Base-by-base conservation (phyloP, 1,140 invertebrate genomes). In the Cherax quadricarinatus region DNA sequence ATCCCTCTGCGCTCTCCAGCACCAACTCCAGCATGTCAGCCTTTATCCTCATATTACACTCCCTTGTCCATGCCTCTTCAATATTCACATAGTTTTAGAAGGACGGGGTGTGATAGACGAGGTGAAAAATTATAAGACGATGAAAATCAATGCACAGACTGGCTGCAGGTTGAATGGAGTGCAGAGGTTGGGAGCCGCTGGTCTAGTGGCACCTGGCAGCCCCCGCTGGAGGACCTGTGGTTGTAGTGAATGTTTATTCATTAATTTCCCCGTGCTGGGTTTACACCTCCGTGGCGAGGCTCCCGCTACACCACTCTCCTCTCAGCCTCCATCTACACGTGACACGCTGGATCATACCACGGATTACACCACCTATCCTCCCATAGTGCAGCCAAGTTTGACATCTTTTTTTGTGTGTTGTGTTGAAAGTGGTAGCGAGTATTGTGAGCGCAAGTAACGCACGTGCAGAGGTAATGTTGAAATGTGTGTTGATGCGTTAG, bases 211-310 rank as follows among this genome's bases (percentile, higher is more conserved):
- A 48, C 75, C 57, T 62, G 86, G 86, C 86, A 88, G 75, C 86
- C 49, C 57, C 75, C 75, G 49, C 49, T 88, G 86, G 86, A 88
- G 86, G 86, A 88, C 86, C 86, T 88, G 86, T 88, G 86, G 86
- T 88, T 88, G 86, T 88, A 79, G 86, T 88, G 86, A 79, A 88
- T 88, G 86, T 88, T 88, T 88, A 88, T 88, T 88, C 86, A 88
- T 88, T 88, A 88, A 88, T 79, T 79, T 88, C 86, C 53, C 30
- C 86, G 86, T 88, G 86, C 57, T 60, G 86, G 60, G 86, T 73
- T 78, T 80, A 79, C 86, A 88, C 86, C 86, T 80, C 73, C 86
- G 75, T 48, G 30, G 73, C 57, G 73, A 73, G 75, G 53, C 73
- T 88, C 86, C 75, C 57, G 16, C 75, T 21, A 79, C 73, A 87